phyloP scores from a whole-genome alignment of 2,888 invertebrate species.

The Cyclophora punctaria region DNA sequence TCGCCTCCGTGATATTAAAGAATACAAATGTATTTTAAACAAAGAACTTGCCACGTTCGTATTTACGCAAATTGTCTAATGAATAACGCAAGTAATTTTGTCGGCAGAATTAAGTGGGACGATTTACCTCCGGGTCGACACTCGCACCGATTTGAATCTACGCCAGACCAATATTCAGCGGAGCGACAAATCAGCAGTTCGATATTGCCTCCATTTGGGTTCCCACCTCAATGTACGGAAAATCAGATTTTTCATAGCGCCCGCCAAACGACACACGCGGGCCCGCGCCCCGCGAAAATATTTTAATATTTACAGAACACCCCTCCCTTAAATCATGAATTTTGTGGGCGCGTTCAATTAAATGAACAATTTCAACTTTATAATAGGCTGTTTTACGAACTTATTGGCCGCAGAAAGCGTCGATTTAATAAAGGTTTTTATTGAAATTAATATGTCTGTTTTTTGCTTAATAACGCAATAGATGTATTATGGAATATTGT shows the following conservation, averaged over 20 bases:
- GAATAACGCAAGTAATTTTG: constrained; percentile 26
- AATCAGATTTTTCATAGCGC: constrained; percentile 61
- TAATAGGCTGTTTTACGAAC: constrained; percentile 41
- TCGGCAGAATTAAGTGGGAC: constrained; percentile 41
- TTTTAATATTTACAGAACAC: constrained; percentile 36
- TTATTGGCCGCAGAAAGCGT: constrained; percentile 33
- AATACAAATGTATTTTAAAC: constrained; percentile 7
- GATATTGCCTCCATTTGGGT: constrained; percentile 72
- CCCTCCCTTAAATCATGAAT: constrained; percentile 24
- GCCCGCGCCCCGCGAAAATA: constrained; percentile 13
- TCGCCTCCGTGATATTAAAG: constrained; percentile 7
- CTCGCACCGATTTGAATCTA: constrained; percentile 63
- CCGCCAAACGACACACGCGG: constrained; percentile 24
- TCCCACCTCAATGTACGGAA: constrained; percentile 62
- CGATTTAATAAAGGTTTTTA: constrained; percentile 23
- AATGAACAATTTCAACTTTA: constrained; percentile 40
- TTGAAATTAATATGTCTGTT: constrained; percentile 8
- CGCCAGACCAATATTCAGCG: constrained; percentile 67
- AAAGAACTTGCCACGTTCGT: constrained; percentile 1
- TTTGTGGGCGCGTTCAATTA: constrained; percentile 34
- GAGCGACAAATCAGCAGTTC: constrained; percentile 72
- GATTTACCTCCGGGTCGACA: constrained; percentile 43
- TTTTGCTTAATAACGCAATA: constrained; percentile 1
- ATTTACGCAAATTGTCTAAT: constrained; percentile 7
- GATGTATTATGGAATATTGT: background rate